Base-by-base conservation (phyloP, 2,888 invertebrate species). In the Diloba caeruleocephala region DNA sequence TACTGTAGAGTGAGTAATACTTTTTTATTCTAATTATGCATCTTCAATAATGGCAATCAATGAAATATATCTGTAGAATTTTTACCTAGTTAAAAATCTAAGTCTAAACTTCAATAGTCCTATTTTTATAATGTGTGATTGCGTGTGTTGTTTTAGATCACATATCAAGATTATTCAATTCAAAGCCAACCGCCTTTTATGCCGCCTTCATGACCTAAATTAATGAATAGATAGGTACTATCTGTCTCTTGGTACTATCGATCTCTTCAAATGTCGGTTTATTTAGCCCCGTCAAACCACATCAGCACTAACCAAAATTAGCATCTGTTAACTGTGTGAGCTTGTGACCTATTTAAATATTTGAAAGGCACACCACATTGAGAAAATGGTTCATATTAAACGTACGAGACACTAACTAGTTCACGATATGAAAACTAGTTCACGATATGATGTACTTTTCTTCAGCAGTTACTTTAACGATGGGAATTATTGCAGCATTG, bases 401-500 rank as follows among this genome's bases (percentile, higher is more conserved):
- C 51, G 37, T 37, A 45, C 43, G 36, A 61, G 55, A 57, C 46
- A 58, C 51, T 61, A n/a, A n/a, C n/a, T n/a, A n/a, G n/a, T 34
- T 55, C 41, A 53, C 45, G 71, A n/a, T n/a, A n/a, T n/a, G 60
- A 58, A 60, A 63, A 68, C 57, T 54, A 58, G 51, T 62, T 48
- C 42, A 55, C 52, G 52, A 48, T 58, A 57, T 58, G 51, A 56
- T 64, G 53, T 46, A 38, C 56, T 69, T 68, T 62, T 69, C 66
- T 75, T 63, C 60, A 52, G 61, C 44, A 53, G 67, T 68, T 68
- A 69, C 66, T 63, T 63, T 80, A 81, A 82, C 76, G 76, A 78
- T 87, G 85, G 81, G 87, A 87, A 85, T 62, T 52, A 54, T 70
- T 71, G 61, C 70, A 76, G 72, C 79, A 79, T 76, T 76, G 76